A percentile compares a stretch with the other conserved stretches of the same genome.
phyloP scores from a whole-genome alignment of 2,888 invertebrate species.

The Molorchus minor region DNA sequence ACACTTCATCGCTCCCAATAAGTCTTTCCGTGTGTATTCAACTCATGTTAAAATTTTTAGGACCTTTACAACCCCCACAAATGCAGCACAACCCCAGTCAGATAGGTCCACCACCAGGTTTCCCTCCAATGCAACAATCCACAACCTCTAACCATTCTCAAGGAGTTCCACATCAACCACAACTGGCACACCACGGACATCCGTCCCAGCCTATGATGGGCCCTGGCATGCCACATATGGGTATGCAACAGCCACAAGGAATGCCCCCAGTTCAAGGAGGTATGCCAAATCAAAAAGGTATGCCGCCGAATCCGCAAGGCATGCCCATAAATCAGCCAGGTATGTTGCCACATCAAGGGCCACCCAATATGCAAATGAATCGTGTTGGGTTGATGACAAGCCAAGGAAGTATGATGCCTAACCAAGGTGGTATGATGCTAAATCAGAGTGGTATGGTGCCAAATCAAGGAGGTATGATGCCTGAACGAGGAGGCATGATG shows the following conservation, averaged over 20 bases:
- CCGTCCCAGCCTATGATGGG: slow-evolving; percentile 45
- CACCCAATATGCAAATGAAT: slow-evolving; percentile 4
- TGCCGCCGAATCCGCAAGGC: slow-evolving; percentile 3
- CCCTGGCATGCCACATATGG: slow-evolving; percentile 27
- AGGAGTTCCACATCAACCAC: slow-evolving; percentile 39
- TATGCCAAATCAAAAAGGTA: slow-evolving; percentile 18
- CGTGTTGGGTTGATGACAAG: slow-evolving; percentile 1
- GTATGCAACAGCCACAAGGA: slow-evolving; percentile 10
- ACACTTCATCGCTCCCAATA: not conserved
- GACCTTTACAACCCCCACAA: slow-evolving; percentile 46
- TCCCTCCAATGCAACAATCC: slow-evolving; percentile 40
- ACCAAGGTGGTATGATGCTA: slow-evolving; percentile 1
- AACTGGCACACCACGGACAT: slow-evolving; percentile 34
- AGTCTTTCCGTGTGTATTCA: not conserved
- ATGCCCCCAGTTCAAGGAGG: slow-evolving; percentile 10
- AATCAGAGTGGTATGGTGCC: not conserved
- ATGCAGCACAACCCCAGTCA: slow-evolving; percentile 31
- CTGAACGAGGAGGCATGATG: slow-evolving; percentile 28
- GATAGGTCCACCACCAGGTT: slow-evolving; percentile 32
- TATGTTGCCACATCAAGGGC: not conserved
- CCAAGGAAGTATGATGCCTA: slow-evolving; percentile 14
- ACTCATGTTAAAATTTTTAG: no score
- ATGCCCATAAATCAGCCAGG: not conserved
- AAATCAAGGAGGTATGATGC: slow-evolving; percentile 23
- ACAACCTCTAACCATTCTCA: slow-evolving; percentile 37